Conservation (phyloP, 2,113 vertebrate species). For the Spheniscus mendiculus region DNA sequence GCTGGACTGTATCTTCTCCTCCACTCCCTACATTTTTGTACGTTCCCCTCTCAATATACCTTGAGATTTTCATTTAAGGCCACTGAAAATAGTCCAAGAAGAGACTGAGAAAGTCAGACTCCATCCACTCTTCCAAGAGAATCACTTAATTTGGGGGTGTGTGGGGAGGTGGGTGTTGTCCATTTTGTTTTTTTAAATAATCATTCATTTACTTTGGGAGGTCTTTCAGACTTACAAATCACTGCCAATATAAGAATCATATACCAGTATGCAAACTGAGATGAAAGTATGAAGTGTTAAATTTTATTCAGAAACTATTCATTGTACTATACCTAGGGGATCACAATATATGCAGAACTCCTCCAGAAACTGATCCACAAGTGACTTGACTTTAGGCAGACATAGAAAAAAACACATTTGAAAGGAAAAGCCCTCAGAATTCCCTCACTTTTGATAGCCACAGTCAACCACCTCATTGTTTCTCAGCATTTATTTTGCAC, state of each 20-base stretch:
- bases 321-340: not conserved
- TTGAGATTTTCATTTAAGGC: not conserved
- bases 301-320: not conserved
- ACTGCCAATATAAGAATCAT: not conserved
- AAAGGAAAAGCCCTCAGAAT: not conserved
- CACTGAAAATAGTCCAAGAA: not conserved
- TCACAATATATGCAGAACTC: not conserved
- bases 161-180: fast-evolving
- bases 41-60: not conserved
- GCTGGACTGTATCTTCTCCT: not conserved
- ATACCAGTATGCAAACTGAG: not conserved
- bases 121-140: not conserved
- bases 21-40: not conserved
- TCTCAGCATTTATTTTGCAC: not conserved
- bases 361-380: not conserved
- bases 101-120: not conserved
- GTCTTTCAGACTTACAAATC: not conserved
- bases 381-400: not conserved
- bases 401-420: not conserved
- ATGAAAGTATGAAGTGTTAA: not conserved
- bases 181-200: not conserved
- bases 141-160: not conserved
- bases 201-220: not conserved
- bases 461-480: not conserved
- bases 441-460: not conserved